Percentiles rank a stretch among this genome's conserved stretches.
These are phyloP conservation scores for Bombus breviceps DNA, from an alignment of 1,140 invertebrate genomes.

Conservation along the genomic window DNA sequence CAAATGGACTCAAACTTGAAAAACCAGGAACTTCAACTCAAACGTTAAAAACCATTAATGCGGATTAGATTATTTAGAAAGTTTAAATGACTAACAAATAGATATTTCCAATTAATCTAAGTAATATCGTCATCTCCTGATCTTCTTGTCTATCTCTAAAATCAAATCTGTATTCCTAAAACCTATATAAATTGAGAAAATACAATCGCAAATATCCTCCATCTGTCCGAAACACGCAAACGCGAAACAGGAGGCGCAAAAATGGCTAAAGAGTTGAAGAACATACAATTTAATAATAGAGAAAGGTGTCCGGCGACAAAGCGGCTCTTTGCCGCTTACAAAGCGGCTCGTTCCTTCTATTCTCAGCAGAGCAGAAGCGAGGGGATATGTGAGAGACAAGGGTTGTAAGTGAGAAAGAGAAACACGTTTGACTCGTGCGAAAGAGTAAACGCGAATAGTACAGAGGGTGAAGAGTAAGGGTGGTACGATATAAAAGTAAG, in stretches of 20 bases:
- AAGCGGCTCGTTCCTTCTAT: neutral
- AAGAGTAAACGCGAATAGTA: constrained; percentile 46
- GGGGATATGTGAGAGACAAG: neutral
- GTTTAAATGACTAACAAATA: neutral
- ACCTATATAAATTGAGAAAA: neutral
- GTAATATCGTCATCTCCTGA: neutral
- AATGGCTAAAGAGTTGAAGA: constrained; percentile 58
- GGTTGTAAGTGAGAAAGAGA: constrained; percentile 5
- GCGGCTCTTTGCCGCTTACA: constrained; percentile 50
- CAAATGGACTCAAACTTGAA: no score
- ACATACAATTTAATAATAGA: constrained; percentile 77
- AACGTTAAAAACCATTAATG: no score
- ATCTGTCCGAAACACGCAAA: neutral
- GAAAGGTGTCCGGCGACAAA: constrained; percentile 73
- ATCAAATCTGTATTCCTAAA: neutral
- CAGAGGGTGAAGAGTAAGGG: constrained; percentile 57
- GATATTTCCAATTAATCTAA: neutral
- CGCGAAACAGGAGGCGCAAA: neutral
- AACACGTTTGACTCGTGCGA: constrained; percentile 36
- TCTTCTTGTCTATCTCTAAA: no score
- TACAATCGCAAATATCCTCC: neutral
- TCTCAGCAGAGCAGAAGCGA: neutral
- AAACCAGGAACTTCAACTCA: no score
- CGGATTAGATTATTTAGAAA: neutral
- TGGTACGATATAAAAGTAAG: constrained; percentile 77